Percentiles rank a stretch among this genome's conserved stretches.
These are phyloP conservation scores for Hedya salicella DNA, from an alignment of 2,888 invertebrate species.

Conservation along the genomic window DNA sequence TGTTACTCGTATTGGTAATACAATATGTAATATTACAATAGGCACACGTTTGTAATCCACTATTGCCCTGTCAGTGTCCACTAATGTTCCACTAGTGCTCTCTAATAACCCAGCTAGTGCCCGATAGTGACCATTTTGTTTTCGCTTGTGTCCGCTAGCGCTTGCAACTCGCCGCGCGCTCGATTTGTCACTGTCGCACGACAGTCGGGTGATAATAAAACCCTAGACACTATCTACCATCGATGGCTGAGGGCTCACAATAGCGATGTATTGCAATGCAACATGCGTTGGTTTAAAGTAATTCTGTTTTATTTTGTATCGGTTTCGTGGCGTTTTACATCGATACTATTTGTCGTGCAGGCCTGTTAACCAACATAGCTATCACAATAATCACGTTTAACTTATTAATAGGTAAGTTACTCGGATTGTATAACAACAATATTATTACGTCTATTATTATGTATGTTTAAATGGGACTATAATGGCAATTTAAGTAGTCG, in stretches of 20 bases:
- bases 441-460: no score
- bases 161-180: slow-evolving; percentile 27
- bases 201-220: slow-evolving; percentile 63
- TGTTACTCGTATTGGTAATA: no score
- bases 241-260: slow-evolving; percentile 45
- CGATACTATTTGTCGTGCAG: no score
- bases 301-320: slow-evolving; percentile 10
- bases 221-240: slow-evolving; percentile 55
- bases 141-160: slow-evolving; percentile 8
- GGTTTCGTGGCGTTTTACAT: neutral
- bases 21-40: no score
- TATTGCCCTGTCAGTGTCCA: no score
- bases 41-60: no score
- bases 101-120: neutral
- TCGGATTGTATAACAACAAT: no score
- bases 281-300: neutral
- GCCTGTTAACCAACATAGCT: no score
- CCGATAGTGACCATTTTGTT: no score
- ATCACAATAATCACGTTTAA: no score
- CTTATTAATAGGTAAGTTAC: no score
- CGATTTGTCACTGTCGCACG: slow-evolving; percentile 65
- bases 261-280: slow-evolving; percentile 2
- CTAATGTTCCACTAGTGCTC: neutral
- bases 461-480: neutral
- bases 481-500: neutral